Evolutionary conservation across 2,113 vertebrate species (phyloP).

Genomic region (Hassar affinis): DNA sequence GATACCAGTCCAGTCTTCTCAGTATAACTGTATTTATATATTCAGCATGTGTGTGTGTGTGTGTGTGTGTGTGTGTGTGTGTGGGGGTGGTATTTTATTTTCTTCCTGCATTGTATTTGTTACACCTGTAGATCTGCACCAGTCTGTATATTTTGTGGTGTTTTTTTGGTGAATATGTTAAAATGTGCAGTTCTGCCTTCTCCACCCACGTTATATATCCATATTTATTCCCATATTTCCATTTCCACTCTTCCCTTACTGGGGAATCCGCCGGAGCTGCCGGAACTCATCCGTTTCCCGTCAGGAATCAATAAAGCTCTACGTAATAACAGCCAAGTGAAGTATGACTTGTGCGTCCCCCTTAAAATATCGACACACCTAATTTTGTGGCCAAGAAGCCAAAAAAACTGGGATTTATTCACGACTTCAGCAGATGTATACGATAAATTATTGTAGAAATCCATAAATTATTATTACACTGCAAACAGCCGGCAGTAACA

Average conservation of each 20-base stretch:
- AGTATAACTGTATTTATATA: constrained; percentile 1
- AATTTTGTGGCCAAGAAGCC: not conserved
- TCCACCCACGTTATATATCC: not conserved
- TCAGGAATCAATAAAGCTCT: not conserved
- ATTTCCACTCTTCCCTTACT: not conserved
- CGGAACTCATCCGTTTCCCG: not conserved
- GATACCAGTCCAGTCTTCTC: not conserved
- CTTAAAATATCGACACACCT: not conserved
- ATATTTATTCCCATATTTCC: constrained; percentile 5
- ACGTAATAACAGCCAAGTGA: not conserved
- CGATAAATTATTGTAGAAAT: constrained; percentile 13
- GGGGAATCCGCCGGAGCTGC: not conserved
- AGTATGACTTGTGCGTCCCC: not conserved
- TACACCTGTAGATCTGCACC: constrained; percentile 14
- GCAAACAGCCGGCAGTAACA: constrained; percentile 16
- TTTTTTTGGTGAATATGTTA: constrained; percentile 19
- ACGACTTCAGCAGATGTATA: constrained; percentile 9
- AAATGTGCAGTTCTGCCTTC: not conserved
- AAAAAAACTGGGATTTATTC: not conserved
- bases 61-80: not conserved
- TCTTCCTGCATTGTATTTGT: not conserved
- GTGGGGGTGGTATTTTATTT: not conserved
- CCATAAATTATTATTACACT: constrained; percentile 12
- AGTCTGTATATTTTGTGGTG: not conserved
- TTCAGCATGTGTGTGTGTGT: not conserved